Evolutionary conservation across 2,888 invertebrate genomes (phyloP).

Genomic region (Trissolcus brochymenae): DNA sequence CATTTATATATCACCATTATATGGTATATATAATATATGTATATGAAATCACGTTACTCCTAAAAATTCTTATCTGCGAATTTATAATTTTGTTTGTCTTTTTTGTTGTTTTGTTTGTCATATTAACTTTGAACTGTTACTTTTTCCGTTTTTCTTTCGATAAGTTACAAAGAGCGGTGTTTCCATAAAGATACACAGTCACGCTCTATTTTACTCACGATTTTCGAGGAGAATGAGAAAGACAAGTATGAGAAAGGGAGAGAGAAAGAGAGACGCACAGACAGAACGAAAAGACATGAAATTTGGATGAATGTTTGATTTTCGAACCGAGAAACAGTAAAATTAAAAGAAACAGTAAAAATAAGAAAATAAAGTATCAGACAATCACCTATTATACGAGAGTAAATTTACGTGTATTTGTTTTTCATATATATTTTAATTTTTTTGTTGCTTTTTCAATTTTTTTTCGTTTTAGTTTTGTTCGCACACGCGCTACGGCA

Average conservation of each 20-base stretch:
- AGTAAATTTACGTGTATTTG: constrained; percentile 32
- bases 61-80: constrained; percentile 40
- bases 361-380: constrained; percentile 14
- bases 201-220: constrained; percentile 21
- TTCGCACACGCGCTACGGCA: constrained; percentile 11
- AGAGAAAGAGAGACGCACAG: constrained; percentile 23
- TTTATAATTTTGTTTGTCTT: constrained; percentile 22
- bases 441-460: constrained; percentile 19
- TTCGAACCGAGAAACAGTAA: background rate
- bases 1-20: constrained; percentile 53
- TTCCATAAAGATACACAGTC: constrained; percentile 21
- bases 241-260: constrained; percentile 11
- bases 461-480: constrained; percentile 17
- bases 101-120: constrained; percentile 3
- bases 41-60: constrained; percentile 45
- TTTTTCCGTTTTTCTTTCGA: constrained; percentile 10
- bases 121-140: constrained; percentile 11
- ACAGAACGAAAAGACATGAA: constrained; percentile 10
- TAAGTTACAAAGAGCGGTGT: constrained; percentile 9
- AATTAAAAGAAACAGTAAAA: constrained; percentile 4
- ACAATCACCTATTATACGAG: constrained; percentile 29
- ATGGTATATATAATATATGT: constrained; percentile 51
- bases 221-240: constrained; percentile 23
- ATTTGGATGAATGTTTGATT: constrained; percentile 14
- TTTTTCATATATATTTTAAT: constrained; percentile 25